These are phyloP conservation scores for Hydraecia micacea DNA, from an alignment of 2,888 invertebrate genomes.

Conservation along the genomic window DNA sequence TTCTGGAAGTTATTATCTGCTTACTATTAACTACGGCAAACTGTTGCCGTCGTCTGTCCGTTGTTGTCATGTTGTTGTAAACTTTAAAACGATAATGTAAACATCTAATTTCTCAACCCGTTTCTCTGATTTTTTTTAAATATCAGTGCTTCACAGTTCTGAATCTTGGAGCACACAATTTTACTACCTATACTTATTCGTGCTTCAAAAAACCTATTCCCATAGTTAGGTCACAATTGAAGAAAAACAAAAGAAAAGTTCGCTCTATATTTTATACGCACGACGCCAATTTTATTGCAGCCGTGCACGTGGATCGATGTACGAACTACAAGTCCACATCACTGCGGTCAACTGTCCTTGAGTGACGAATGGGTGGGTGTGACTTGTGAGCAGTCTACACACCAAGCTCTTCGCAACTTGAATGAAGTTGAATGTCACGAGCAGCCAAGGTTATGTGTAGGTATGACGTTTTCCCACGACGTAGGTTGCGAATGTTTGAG, in stretches of 20 bases:
- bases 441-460: slow-evolving; percentile 27
- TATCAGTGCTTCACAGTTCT: background rate
- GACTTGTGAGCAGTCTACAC: background rate
- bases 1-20: background rate
- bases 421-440: slow-evolving; percentile 48
- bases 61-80: background rate
- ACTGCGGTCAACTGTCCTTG: slow-evolving; percentile 15
- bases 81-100: background rate
- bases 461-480: background rate
- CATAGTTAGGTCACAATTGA: no score
- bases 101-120: background rate
- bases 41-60: background rate
- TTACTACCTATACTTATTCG: background rate
- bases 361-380: background rate
- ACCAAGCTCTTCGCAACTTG: slow-evolving; percentile 15
- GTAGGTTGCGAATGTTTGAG: background rate
- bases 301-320: slow-evolving; percentile 6
- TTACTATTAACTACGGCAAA: background rate
- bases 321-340: slow-evolving; percentile 1
- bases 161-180: background rate
- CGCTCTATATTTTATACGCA: background rate
- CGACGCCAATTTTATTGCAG: background rate
- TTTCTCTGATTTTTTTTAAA: background rate
- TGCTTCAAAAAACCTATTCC: background rate
- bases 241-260: background rate